phyloP scores from a whole-genome alignment of 1,140 invertebrate genomes.

The Himalopsyche phryganea region DNA sequence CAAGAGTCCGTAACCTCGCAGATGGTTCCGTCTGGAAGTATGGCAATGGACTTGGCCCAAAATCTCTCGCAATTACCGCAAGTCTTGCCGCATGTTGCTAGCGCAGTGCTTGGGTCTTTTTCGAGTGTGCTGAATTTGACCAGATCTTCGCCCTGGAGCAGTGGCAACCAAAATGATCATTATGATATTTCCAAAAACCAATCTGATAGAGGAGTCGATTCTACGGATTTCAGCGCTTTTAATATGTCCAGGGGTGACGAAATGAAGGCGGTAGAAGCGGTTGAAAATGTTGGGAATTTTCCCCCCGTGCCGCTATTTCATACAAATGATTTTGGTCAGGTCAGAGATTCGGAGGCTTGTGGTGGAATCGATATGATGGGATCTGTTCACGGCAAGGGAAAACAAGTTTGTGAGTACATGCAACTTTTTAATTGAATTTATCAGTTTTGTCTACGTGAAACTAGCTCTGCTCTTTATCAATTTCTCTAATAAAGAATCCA shows the following conservation, averaged over 20 bases:
- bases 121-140: slow-evolving; percentile 48
- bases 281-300: background rate
- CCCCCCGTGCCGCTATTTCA: slow-evolving; percentile 16
- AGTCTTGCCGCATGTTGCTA: slow-evolving; percentile 55
- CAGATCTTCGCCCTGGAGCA: background rate
- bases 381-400: too few relatives aligned
- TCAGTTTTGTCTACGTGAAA: too few relatives aligned
- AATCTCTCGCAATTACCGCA: slow-evolving; percentile 55
- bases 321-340: background rate
- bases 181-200: background rate
- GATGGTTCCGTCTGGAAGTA: slow-evolving; percentile 43
- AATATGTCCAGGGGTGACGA: slow-evolving; percentile 2
- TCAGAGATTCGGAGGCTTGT: background rate
- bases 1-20: background rate
- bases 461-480: too few relatives aligned
- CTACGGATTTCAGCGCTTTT: background rate
- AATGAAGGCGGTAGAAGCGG: background rate
- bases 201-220: background rate
- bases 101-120: slow-evolving; percentile 57
- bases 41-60: slow-evolving; percentile 53
- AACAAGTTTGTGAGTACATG: too few relatives aligned
- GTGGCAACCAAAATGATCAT: background rate
- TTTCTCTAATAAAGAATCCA: too few relatives aligned
- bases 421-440: too few relatives aligned
- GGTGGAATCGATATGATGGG: background rate